phyloP scores from a whole-genome alignment of 1,140 invertebrate species.

The Leptinotarsa lineolata region DNA sequence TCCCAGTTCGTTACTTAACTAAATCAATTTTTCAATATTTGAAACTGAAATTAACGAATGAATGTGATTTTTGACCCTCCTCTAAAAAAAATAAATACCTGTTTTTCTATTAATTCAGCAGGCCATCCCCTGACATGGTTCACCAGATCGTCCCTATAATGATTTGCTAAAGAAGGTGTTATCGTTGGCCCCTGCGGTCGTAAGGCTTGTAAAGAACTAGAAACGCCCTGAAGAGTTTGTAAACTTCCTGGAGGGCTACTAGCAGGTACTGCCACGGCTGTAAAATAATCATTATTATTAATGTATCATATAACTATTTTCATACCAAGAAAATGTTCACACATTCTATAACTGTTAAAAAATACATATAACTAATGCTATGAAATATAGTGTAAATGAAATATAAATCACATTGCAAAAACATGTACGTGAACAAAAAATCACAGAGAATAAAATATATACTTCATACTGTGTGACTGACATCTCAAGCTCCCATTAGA shows the following conservation, averaged over 20 bases:
- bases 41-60: not conserved
- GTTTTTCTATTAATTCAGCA: slow-evolving; percentile 89
- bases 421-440: too few relatives aligned
- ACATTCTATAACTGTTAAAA: too few relatives aligned
- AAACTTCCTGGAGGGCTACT: slow-evolving; percentile 40
- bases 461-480: too few relatives aligned
- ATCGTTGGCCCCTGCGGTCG: slow-evolving; percentile 60
- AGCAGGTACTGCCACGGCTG: slow-evolving; percentile 42
- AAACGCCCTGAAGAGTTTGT: slow-evolving; percentile 47
- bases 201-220: slow-evolving; percentile 55
- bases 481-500: too few relatives aligned
- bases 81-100: slow-evolving; percentile 64
- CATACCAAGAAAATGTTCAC: too few relatives aligned
- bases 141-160: slow-evolving; percentile 88
- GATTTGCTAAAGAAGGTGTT: slow-evolving; percentile 87
- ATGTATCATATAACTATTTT: too few relatives aligned
- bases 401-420: too few relatives aligned
- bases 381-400: too few relatives aligned
- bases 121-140: slow-evolving; percentile 91
- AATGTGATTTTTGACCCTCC: slow-evolving; percentile 9
- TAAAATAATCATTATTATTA: not conserved
- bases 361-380: too few relatives aligned
- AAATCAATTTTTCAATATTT: not conserved
- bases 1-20: too few relatives aligned
- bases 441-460: too few relatives aligned